These are phyloP conservation scores for Dynastes maya DNA, from an alignment of 2,888 invertebrate species.

Conservation along the genomic window DNA sequence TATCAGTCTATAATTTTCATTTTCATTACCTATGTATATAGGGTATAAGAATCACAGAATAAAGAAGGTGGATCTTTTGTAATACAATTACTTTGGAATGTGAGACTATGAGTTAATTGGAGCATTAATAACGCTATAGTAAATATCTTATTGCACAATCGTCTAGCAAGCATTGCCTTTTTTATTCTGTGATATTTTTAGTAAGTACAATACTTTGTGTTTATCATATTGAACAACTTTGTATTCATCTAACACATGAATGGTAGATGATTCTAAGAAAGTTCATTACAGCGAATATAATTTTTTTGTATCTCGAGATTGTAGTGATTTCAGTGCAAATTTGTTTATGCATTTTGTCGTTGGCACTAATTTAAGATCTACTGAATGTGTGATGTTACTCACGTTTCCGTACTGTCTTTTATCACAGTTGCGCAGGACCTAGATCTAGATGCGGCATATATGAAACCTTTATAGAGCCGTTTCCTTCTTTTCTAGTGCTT, in stretches of 20 bases:
- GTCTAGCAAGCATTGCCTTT: neutral
- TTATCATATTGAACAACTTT: neutral
- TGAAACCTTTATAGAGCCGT: constrained; percentile 35
- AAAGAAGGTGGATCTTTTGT: neutral
- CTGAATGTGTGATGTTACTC: constrained; percentile 27
- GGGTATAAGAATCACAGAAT: constrained; percentile 26
- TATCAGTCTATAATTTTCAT: constrained; percentile 35
- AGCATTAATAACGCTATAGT: neutral
- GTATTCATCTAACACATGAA: neutral
- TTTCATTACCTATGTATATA: constrained; percentile 17
- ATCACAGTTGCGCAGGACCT: constrained; percentile 37
- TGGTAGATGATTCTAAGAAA: neutral
- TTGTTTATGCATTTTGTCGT: constrained; percentile 21
- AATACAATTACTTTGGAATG: constrained; percentile 18
- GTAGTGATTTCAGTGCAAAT: constrained; percentile 10
- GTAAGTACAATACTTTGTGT: constrained; percentile 18
- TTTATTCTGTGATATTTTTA: constrained; percentile 27
- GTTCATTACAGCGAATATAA: neutral
- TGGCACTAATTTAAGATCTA: constrained; percentile 33
- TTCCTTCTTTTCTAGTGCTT: constrained; percentile 20
- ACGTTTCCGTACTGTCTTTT: constrained; percentile 22
- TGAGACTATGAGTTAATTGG: constrained; percentile 9
- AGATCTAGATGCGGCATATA: neutral
- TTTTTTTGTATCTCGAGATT: neutral
- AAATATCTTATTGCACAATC: neutral